Evolutionary conservation across 2,797 vertebrate genomes (phyloP), one percentile per base, ranked within the genome.

Genomic region (Tamandua tetradactyla): DNA sequence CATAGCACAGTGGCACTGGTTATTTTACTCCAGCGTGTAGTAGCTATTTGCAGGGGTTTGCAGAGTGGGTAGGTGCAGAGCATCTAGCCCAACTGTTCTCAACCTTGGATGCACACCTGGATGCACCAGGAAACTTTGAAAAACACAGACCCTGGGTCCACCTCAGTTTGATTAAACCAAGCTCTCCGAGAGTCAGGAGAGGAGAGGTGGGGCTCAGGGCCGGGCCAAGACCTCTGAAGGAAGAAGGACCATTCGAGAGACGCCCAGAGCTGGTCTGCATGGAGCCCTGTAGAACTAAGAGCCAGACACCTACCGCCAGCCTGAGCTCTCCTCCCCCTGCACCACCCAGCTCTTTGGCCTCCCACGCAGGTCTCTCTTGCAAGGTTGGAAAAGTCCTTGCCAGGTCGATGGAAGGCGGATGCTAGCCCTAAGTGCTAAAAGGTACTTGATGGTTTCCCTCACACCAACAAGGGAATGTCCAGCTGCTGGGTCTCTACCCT

Each of bases 1-100:
- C 47, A n/a, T 7, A 27, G 23, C 18, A 27, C 25, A 35, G 76
- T 0, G 0, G 30, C 52, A 22, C 27, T 35, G 14, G 78, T 20
- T 27, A 12, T 61, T 55, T 32, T 18, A 47, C 17, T 10, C 42
- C 32, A 17, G 27, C 5, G n/a, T 18, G 1, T 7, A 23, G 2
- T 11, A 52, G 42, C 61, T 23, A 17, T 11, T n/a, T 37, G 61
- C 83, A 71, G 0, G 0, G n/a, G 18, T 8, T 1, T 12, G 30
- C 1, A 2, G 18, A 35, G 11, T 61, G 47, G 44, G 11, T 4
- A 25, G n/a, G 20, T 25, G 5, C 59, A 0, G 0, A 75, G 61
- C 11, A 13, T 13, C 40, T 25, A 72, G 42, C n/a, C n/a, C 5
- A 12, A 59, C 3, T 15, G 30, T 15, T 49, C 61, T 90, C 44